Percentiles rank a stretch among this genome's conserved stretches.
phyloP scores from a whole-genome alignment of 1,140 invertebrate genomes.

The Trichonephila clavata region DNA sequence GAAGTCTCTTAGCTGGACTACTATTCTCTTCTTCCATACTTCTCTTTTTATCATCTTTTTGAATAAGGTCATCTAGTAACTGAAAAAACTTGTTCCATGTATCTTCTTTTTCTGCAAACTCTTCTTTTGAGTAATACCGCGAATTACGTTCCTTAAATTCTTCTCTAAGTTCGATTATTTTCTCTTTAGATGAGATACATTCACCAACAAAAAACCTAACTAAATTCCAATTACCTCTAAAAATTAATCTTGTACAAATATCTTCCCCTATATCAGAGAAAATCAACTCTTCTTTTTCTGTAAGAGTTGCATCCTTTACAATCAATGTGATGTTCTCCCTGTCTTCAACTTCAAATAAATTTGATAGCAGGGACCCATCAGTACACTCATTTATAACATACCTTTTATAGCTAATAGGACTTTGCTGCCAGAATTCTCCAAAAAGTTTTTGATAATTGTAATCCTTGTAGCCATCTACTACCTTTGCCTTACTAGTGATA shows the following conservation, averaged over 20 bases:
- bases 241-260: slow-evolving; percentile 53
- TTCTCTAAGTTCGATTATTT: slow-evolving; percentile 49
- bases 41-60: slow-evolving; percentile 47
- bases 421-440: slow-evolving; percentile 71
- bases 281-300: slow-evolving; percentile 50
- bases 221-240: slow-evolving; percentile 41
- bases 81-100: slow-evolving; percentile 54
- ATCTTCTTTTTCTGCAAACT: background rate
- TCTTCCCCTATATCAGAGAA: slow-evolving; percentile 34
- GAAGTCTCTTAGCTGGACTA: slow-evolving; percentile 62
- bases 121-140: slow-evolving; percentile 26
- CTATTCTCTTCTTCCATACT: slow-evolving; percentile 54
- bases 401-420: slow-evolving; percentile 39
- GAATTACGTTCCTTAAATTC: slow-evolving; percentile 50
- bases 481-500: slow-evolving; percentile 44
- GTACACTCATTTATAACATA: slow-evolving; percentile 62
- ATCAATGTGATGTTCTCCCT: slow-evolving; percentile 43
- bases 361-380: slow-evolving; percentile 28
- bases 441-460: slow-evolving; percentile 70
- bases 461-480: slow-evolving; percentile 51
- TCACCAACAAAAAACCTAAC: slow-evolving; percentile 56
- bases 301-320: slow-evolving; percentile 56
- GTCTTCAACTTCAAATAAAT: slow-evolving; percentile 48
- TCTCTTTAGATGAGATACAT: slow-evolving; percentile 46
- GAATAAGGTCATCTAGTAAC: slow-evolving; percentile 54